Evolutionary conservation across 2,888 invertebrate species (phyloP), one percentile per base, ranked within the genome.

Genomic region (Lithosia quadra): DNA sequence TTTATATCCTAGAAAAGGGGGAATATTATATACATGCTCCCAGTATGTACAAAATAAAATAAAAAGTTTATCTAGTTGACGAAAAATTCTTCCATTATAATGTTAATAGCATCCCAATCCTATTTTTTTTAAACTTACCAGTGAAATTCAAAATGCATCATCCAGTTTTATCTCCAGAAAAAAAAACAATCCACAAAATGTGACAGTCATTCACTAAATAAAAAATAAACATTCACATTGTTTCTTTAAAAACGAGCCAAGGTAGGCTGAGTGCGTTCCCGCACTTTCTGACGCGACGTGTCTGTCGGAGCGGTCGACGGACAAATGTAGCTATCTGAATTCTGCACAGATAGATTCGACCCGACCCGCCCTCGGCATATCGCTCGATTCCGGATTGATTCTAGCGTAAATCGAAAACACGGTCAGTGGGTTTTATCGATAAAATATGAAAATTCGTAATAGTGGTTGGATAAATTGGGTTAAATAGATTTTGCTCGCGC

Each of bases 361-460:
- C 81, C 73, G 77, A 80, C 76, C 75, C 76, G 81, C 77, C 81
- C 82, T 81, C 77, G 58, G 76, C 78, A 78, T 80, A 82, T 80
- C 76, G 76, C 75, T 80, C 79, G 77, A 80, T 82, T 72, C 80
- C 75, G 78, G 69, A 80, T 80, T 73, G 76, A 80, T 79, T 69
- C 71, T 65, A 75, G 67, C 69, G 62, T 72, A 68, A 70, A 69
- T 73, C 67, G 21, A 65, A 82, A 81, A 79, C 81, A 73, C 75
- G 83, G 81, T 82, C 78, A 82, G 69, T 76, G 70, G 74, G 72
- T 63, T 77, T 69, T 67, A 76, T 76, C 71, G 72, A 75, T 69
- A 73, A 76, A 81, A 80, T 82, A 80, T 79, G 77, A 82, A 81
- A 81, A 77, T 80, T 74, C 58, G 69, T 70, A 68, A 73, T 75